Base-by-base conservation (phyloP, 1,140 invertebrate species). In the Eumeta japonica region DNA sequence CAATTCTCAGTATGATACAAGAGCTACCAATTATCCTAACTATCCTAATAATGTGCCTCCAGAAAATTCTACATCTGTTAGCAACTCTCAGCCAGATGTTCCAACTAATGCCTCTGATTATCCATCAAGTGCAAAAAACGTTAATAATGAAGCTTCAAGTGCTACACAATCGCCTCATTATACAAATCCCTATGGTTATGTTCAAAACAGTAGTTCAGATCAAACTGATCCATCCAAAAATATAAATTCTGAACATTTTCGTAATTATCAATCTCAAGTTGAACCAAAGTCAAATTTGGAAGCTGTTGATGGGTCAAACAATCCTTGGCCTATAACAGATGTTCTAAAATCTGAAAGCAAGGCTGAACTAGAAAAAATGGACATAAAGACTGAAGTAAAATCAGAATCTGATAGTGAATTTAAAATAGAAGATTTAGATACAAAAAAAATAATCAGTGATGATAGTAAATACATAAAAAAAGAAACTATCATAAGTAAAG, bases 381-480 rank as follows among this genome's bases (percentile, higher is more conserved):
- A 74, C 51, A 55, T 66, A 10, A 77, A 77, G 50, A 40, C 50
- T 5, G 75, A 74, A 51, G 55, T 66, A 10, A 77, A 77, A 50
- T 71, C 70, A 10, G 75, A 77, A 55, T 77, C 75, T 1, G 75
- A 77, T 34, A 68, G 64, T 3, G 75, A 77, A 51, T 62, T 77
- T 1, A 77, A 81, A 57, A 81, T 81, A 18, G 79, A 77, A 41
- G 79, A 81, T 55, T 73, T 81, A 38, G 79, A 81, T 46, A 81
- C 80, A 2, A 81, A 80, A 46, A 79, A 78, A 57, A 78, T 81
- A 31, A 78, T 80, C 12, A 77, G 79, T 39, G 72, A 80, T 33
- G 76, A 79, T 40, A 52, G 54, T 17, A 71, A 65, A 43, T 73
- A 65, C 41, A 34, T 36, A 9, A 41, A 39, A 39, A 10, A 2